A percentile compares a stretch with the other conserved stretches of the same genome.
Conservation (phyloP, 2,888 invertebrate genomes). For the Lacanobia oleracea region DNA sequence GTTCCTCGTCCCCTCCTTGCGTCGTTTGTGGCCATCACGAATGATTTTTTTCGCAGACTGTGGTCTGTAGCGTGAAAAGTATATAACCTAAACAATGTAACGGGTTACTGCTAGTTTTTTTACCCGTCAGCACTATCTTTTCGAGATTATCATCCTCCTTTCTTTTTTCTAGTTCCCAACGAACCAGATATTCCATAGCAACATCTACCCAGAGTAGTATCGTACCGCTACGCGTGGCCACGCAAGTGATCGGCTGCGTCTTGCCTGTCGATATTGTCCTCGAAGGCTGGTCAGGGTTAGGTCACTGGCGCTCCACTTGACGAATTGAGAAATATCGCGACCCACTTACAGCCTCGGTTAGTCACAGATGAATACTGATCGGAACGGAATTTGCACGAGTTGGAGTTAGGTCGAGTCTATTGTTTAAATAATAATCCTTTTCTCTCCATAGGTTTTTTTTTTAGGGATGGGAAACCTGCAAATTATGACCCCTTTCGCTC, state of each 20-base stretch:
- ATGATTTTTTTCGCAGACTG: no score
- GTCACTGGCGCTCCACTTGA: slow-evolving; percentile 44
- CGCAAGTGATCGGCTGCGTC: slow-evolving; percentile 24
- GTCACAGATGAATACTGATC: slow-evolving; percentile 29
- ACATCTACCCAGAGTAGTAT: background rate
- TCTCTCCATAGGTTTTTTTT: no score
- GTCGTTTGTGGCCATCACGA: no score
- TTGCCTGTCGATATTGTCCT: slow-evolving; percentile 12
- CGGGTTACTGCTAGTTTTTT: no score
- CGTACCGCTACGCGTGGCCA: slow-evolving; percentile 25
- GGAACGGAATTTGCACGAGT: background rate
- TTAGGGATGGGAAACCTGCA: no score
- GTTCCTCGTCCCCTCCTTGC: no score
- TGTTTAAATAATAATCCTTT: background rate
- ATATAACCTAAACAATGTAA: no score
- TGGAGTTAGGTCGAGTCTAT: background rate
- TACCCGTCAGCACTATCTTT: no score
- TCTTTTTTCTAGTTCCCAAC: no score
- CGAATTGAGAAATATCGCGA: slow-evolving; percentile 45
- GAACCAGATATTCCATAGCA: slow-evolving; percentile 6
- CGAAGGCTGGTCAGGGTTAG: slow-evolving; percentile 44
- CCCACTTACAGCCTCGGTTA: slow-evolving; percentile 35
- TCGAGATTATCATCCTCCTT: no score
- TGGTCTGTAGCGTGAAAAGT: no score
- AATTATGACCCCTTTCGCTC: no score